Evolutionary conservation across 2,888 invertebrate genomes (phyloP).

Genomic region (Morpho achilles): DNA sequence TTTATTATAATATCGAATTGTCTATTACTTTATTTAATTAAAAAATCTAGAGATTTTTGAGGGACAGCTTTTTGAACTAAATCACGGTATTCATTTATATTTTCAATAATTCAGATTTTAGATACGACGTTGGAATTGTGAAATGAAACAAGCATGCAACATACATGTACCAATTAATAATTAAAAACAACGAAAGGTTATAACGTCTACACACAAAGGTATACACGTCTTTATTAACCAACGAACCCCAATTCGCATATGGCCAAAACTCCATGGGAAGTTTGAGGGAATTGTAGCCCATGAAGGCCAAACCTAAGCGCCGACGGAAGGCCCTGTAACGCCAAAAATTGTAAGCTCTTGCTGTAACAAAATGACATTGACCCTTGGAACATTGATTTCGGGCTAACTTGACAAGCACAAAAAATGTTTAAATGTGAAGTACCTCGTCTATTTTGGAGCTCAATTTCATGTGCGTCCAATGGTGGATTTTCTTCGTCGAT

Average conservation of each 20-base stretch:
- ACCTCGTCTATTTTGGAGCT: constrained; percentile 85
- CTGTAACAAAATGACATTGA: constrained; percentile 70
- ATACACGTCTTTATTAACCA: constrained; percentile 40
- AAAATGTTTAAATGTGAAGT: constrained; percentile 33
- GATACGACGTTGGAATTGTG: constrained; percentile 6
- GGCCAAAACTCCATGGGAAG: constrained; percentile 80
- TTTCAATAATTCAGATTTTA: constrained; percentile 7
- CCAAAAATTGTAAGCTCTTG: constrained; percentile 79
- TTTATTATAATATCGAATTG: no score
- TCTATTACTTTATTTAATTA: no score
- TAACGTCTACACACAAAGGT: constrained; percentile 21
- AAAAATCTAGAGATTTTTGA: no score
- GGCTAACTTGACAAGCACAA: constrained; percentile 6
- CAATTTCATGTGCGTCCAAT: constrained; percentile 81
- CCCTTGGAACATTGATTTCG: constrained; percentile 51
- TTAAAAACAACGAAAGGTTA: constrained; percentile 11
- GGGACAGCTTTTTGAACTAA: no score
- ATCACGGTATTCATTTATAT: background rate
- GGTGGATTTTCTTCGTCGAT: constrained; percentile 90
- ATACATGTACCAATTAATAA: constrained; percentile 6
- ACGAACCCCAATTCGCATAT: constrained; percentile 82
- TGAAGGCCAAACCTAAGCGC: constrained; percentile 64
- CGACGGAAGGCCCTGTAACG: constrained; percentile 73
- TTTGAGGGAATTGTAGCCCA: constrained; percentile 77
- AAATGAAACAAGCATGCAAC: constrained; percentile 10